A percentile compares a stretch with the other conserved stretches of the same genome.
These are phyloP conservation scores for Achroia grisella DNA, from an alignment of 1,140 invertebrate genomes.

Conservation along the genomic window DNA sequence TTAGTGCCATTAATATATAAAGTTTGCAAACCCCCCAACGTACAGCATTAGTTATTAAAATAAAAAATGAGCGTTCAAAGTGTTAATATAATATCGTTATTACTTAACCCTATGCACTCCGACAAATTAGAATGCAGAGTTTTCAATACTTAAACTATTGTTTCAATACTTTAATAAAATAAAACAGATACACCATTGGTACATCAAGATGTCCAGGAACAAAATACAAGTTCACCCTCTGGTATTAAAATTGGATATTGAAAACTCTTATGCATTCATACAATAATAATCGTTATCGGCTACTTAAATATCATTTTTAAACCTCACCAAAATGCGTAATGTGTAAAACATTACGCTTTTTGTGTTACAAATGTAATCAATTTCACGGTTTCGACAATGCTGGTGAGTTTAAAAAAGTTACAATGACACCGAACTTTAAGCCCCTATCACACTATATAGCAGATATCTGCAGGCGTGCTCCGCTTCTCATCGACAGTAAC, in stretches of 20 bases:
- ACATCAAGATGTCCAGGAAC: too few species aligned
- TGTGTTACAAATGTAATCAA: too few species aligned
- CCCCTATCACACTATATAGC: neutral
- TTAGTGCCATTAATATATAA: constrained; percentile 3
- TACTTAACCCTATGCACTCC: constrained; percentile 16
- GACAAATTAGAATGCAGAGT: constrained; percentile 13
- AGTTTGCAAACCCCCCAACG: neutral
- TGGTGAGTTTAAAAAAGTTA: constrained; percentile 3
- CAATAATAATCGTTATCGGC: neutral
- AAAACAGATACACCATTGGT: too few species aligned
- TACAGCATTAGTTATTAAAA: constrained; percentile 8
- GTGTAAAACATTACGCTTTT: neutral
- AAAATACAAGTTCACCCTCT: too few species aligned
- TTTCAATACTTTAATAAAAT: too few species aligned
- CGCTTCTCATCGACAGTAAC: too few species aligned
- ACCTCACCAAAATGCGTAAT: neutral
- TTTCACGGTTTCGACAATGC: too few species aligned
- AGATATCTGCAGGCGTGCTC: too few species aligned
- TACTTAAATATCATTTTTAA: constrained; percentile 1
- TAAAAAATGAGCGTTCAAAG: constrained; percentile 26
- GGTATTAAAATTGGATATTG: neutral
- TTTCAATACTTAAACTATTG: constrained; percentile 8
- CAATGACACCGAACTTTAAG: neutral
- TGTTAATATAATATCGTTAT: constrained; percentile 17
- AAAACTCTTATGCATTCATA: neutral